Conservation (phyloP, 2,888 invertebrate genomes). For the Nezara viridula region DNA sequence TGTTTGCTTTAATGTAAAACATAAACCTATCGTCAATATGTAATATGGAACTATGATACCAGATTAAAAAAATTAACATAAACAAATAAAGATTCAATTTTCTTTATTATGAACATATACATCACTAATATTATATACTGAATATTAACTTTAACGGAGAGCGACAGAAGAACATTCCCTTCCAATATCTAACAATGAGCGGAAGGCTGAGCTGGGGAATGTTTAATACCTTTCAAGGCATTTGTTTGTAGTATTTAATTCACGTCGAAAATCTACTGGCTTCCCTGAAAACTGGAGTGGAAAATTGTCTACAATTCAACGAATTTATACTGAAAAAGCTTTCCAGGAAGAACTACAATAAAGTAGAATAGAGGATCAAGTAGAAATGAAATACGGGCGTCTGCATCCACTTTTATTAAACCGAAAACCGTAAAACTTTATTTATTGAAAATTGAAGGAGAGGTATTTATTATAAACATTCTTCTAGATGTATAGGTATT, state of each 20-base stretch:
- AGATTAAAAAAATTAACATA: too few species aligned
- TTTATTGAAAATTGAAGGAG: not conserved
- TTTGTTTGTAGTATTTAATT: slow-evolving; percentile 21
- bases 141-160: too few species aligned
- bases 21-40: too few species aligned
- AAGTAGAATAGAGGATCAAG: not conserved
- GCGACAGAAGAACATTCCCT: not conserved
- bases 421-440: not conserved
- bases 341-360: not conserved
- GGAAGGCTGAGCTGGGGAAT: not conserved
- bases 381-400: not conserved
- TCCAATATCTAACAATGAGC: not conserved
- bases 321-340: not conserved
- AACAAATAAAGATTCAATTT: too few species aligned
- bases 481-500: too few species aligned
- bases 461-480: not conserved
- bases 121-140: too few species aligned
- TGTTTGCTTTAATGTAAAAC: too few species aligned
- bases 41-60: too few species aligned
- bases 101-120: too few species aligned
- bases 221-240: slow-evolving; percentile 28
- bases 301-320: not conserved
- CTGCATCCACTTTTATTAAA: not conserved
- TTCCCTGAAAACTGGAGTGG: not conserved
- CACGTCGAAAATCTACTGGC: not conserved